Evolutionary conservation across 2,888 invertebrate species (phyloP), one percentile per base, ranked within the genome.

Genomic region (Tanypteryx hageni): DNA sequence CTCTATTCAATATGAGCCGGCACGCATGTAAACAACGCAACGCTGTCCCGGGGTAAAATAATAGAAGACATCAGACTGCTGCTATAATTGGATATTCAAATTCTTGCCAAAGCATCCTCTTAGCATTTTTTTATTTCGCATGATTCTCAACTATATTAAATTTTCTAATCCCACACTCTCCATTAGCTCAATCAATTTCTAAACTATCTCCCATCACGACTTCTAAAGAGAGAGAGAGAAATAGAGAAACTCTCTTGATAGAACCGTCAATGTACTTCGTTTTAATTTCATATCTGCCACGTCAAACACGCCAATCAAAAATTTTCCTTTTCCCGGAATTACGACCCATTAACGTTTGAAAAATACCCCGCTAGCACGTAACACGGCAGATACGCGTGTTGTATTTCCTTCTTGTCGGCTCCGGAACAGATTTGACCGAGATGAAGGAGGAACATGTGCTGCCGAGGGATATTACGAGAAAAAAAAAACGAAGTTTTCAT

Each of bases 401-500:
- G 61, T 61, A 31, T 61, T 5, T 9, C 27, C 0, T 8, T 0
- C 31, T 27, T 59, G 86, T 61, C 61, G 61, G 18, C 44, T 18
- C 61, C 8, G 89, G n/a, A 44, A n/a, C 31, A 14, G 86, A 64
- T 27, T 31, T 44, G 86, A 14, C 61, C 11, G 22, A 31, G 31
- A 31, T 16, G 89, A 44, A 27, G 7, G 61, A 44, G n/a, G 64
- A 89, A 64, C 68, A 89, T 76, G 76, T 27, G 76, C 76, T 76
- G 27, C 76, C 27, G 76, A 27, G 76, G 61, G 61, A 27, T 27
- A 27, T 76, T 76, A 27, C 22, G 89, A 11, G 89, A 64, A 44
- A 22, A 61, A 44, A 44, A 68, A 44, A 89, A 64, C 44, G 57
- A 83, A 83, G 83, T 83, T 83, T 83, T 83, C 89, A 44, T 68